Base-by-base conservation (phyloP, 2,888 invertebrate species). In the Hirtodrosophila alboralis region DNA sequence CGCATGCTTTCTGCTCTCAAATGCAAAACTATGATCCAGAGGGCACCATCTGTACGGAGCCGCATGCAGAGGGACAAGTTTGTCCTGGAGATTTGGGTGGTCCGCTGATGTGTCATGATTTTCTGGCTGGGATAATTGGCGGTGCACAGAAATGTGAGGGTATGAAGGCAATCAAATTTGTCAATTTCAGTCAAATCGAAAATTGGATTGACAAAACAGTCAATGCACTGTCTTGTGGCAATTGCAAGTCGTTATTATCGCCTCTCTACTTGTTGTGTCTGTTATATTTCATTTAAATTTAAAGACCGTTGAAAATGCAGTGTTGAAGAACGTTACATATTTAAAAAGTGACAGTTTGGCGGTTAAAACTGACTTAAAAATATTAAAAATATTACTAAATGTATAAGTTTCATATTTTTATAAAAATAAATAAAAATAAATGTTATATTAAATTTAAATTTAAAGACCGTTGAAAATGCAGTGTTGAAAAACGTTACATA, bases 51-150 rank as follows among this genome's bases (percentile, higher is more conserved):
- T 79, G 79, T 12, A 56, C 16, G 1, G 6, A 47, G 18, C 68
- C 80, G 14, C 3, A 13, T 0, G 14, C 5, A 0, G 30, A 16
- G 0, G 84, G 63, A 0, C 5, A 45, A 8, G 3, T 63, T 1
- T 79, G 79, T 34, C 49, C 80, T 4, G 79, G 79, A 1, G 79
- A 79, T 43, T 28, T 84, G 65, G 79, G 79, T 4, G 76, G 77
- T 0, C 79, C 79, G 0, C 18, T 79, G 0, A 26, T 84, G 1
- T 79, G 79, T 13, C 0, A 13, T 0, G 60, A 41, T 0, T 13
- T 7, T 1, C 33, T 79, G 21, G 44, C 30, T 2, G 79, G 79
- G 1, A 37, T 79, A 26, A 61, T 80, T 40, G 63, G 63, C 1
- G 79, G 84, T 5, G 23, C 41, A 1, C 8, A 51, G 28, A 27